These are phyloP conservation scores for Ovis aries DNA, from an alignment of 2,113 vertebrate species.

Conservation along the genomic window ARS-UI_Ramb_v3.0 NC_056067.1:18576001-18576500, in stretches of 20 bases:
- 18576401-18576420: neutral
- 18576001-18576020: fast-evolving
- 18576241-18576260: too few species aligned
- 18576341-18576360: neutral
- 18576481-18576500: conserved; percentile 33
- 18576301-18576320: neutral
- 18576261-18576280: neutral
- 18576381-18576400: fast-evolving
- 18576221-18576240: neutral
- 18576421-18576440: neutral
- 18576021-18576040: neutral
- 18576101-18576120: neutral
- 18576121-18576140: neutral
- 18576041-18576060: neutral
- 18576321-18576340: neutral
- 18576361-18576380: neutral
- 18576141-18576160: fast-evolving
- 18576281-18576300: neutral
- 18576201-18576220: neutral
- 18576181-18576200: neutral
- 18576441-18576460: neutral
- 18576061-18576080: neutral
- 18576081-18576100: neutral
- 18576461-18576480: neutral
- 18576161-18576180: neutral